A percentile compares a stretch with the other conserved stretches of the same genome.
These are phyloP conservation scores for Myripristis murdjan DNA, from an alignment of 2,797 vertebrate species.

Conservation along the genomic window DNA sequence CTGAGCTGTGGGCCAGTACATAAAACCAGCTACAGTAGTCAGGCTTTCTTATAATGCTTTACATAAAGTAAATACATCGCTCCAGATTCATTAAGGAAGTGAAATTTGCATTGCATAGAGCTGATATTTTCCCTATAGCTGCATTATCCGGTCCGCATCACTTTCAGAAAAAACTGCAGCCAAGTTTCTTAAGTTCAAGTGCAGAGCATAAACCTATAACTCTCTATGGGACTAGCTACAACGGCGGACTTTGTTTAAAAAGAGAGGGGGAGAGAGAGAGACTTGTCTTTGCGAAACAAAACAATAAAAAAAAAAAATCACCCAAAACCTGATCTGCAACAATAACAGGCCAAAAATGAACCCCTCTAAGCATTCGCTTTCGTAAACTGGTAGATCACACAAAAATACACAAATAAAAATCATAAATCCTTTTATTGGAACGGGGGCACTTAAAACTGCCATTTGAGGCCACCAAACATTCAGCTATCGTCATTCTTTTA, in stretches of 20 bases:
- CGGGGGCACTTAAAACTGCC: slow-evolving; percentile 49
- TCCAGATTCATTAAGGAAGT: not conserved
- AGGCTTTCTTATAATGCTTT: slow-evolving; percentile 25
- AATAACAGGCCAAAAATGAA: slow-evolving; percentile 11
- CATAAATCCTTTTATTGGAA: slow-evolving; percentile 70
- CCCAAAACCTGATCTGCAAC: slow-evolving; percentile 30
- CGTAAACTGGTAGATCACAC: slow-evolving; percentile 54
- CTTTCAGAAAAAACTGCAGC: slow-evolving; percentile 10
- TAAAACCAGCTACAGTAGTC: slow-evolving; percentile 29
- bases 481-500: not conserved
- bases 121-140: not conserved
- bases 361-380: too few species aligned
- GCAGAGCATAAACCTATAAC: slow-evolving; percentile 10
- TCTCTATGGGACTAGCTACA: slow-evolving; percentile 10
- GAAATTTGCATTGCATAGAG: slow-evolving; percentile 9
- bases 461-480: slow-evolving; percentile 16
- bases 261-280: too few species aligned
- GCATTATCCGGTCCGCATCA: not conserved
- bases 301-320: too few species aligned
- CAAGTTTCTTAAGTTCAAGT: slow-evolving; percentile 54
- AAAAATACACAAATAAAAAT: slow-evolving; percentile 50
- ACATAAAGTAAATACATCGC: slow-evolving; percentile 18
- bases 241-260: not conserved
- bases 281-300: not conserved
- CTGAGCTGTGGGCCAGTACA: slow-evolving; percentile 13